Conservation (phyloP, 2,797 vertebrate genomes). For the Microctenopoma lineatum region DNA sequence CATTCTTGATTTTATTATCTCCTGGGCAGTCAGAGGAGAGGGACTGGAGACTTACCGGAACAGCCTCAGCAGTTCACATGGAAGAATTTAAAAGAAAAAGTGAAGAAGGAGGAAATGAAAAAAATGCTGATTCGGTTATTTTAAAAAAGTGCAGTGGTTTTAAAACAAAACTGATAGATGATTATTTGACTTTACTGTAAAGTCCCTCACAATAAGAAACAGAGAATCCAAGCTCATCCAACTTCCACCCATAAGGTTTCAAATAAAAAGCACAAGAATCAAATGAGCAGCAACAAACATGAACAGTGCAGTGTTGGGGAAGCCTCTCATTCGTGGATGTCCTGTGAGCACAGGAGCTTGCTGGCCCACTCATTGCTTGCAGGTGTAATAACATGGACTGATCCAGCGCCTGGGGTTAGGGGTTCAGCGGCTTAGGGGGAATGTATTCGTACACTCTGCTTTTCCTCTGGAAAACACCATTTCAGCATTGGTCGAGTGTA, state of each 20-base stretch:
- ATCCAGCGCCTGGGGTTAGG: slow-evolving; percentile 44
- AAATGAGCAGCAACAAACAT: not conserved
- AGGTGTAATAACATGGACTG: slow-evolving; percentile 78
- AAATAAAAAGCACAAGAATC: slow-evolving; percentile 14
- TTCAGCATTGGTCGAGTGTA: slow-evolving; percentile 32
- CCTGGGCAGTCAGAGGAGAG: slow-evolving; percentile 8
- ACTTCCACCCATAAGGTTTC: slow-evolving; percentile 24
- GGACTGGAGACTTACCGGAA: slow-evolving; percentile 14
- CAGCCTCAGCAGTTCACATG: slow-evolving; percentile 15
- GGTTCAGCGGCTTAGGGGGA: slow-evolving; percentile 41
- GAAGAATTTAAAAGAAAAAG: slow-evolving; percentile 3
- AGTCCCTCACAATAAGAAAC: slow-evolving; percentile 18
- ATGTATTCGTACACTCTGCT: slow-evolving; percentile 25
- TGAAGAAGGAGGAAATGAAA: not conserved
- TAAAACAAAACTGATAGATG: not conserved
- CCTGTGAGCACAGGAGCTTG: slow-evolving; percentile 23
- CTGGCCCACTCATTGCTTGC: slow-evolving; percentile 70
- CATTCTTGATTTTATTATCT: slow-evolving; percentile 66
- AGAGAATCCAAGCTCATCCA: not conserved
- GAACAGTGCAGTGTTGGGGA: slow-evolving; percentile 14
- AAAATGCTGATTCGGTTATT: not conserved
- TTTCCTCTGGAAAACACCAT: slow-evolving; percentile 40
- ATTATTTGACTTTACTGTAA: slow-evolving; percentile 3
- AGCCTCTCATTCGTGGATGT: slow-evolving; percentile 37
- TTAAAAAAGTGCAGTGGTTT: not conserved